These are phyloP conservation scores for Polydesmus complanatus DNA, from an alignment of 2,888 invertebrate species.

Conservation along the genomic window DNA sequence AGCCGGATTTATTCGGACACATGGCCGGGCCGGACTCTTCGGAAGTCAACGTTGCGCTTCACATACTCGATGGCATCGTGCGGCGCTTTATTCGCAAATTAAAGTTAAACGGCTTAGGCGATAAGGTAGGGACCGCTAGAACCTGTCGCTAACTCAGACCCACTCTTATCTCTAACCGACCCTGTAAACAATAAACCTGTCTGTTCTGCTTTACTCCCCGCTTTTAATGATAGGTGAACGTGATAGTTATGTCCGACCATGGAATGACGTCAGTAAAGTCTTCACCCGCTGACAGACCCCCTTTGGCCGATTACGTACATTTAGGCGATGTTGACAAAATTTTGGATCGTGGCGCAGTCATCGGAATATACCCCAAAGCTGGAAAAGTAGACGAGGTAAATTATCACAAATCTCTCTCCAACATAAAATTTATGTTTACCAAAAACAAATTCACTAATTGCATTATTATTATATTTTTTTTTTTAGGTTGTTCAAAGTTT, in stretches of 20 bases:
- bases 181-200: neutral
- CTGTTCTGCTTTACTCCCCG: constrained; percentile 8
- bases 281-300: constrained; percentile 22
- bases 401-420: too few relatives aligned
- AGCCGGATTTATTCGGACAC: constrained; percentile 29
- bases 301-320: constrained; percentile 25
- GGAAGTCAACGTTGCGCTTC: constrained; percentile 25
- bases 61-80: constrained; percentile 27
- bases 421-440: too few relatives aligned
- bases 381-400: constrained; percentile 21
- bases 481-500: constrained; percentile 8
- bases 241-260: constrained; percentile 31
- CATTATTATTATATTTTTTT: neutral
- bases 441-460: neutral
- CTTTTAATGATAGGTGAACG: constrained; percentile 25
- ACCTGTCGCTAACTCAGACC: too few relatives aligned
- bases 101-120: constrained; percentile 22
- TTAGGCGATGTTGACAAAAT: constrained; percentile 23
- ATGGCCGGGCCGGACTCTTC: constrained; percentile 27
- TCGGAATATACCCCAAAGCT: constrained; percentile 25
- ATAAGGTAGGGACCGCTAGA: too few relatives aligned
- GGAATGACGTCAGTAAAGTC: constrained; percentile 29
- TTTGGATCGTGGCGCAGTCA: constrained; percentile 25
- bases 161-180: too few relatives aligned
- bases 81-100: constrained; percentile 25